phyloP scores from a whole-genome alignment of 2,888 invertebrate genomes.

The Endotricha flammealis region DNA sequence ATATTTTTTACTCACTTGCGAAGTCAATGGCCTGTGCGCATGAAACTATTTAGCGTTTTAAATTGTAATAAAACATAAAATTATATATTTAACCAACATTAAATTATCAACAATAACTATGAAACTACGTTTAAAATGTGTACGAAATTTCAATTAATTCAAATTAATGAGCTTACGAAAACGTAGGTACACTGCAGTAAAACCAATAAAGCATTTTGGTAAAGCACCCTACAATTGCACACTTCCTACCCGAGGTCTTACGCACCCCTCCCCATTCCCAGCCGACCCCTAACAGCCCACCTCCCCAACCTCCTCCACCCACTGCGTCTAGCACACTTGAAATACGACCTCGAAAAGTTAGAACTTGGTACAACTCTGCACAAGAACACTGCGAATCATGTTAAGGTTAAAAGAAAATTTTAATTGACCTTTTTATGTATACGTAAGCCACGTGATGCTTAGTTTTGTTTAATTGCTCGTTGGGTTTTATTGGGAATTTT shows the following conservation, averaged over 20 bases:
- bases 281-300: conserved; percentile 42
- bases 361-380: conserved; percentile 13
- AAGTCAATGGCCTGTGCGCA: too few relatives aligned
- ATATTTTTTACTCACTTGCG: too few relatives aligned
- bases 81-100: too few relatives aligned
- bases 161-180: too few relatives aligned
- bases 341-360: conserved; percentile 61
- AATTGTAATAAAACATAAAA: too few relatives aligned
- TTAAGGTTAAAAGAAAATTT: conserved; percentile 1
- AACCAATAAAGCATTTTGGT: neutral
- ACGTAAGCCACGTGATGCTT: neutral
- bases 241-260: neutral
- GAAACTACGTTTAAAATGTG: too few relatives aligned
- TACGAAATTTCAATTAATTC: too few relatives aligned
- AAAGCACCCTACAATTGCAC: neutral
- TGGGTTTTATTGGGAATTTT: too few relatives aligned
- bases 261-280: conserved; percentile 29
- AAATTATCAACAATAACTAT: too few relatives aligned
- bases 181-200: neutral
- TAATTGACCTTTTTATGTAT: neutral
- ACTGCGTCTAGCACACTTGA: conserved; percentile 56
- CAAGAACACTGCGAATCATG: neutral
- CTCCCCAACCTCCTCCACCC: conserved; percentile 26
- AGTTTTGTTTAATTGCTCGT: neutral
- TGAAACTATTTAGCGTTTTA: too few relatives aligned